Base-by-base conservation (phyloP, 2,888 invertebrate species). In the Drosophila aldrichi region DNA sequence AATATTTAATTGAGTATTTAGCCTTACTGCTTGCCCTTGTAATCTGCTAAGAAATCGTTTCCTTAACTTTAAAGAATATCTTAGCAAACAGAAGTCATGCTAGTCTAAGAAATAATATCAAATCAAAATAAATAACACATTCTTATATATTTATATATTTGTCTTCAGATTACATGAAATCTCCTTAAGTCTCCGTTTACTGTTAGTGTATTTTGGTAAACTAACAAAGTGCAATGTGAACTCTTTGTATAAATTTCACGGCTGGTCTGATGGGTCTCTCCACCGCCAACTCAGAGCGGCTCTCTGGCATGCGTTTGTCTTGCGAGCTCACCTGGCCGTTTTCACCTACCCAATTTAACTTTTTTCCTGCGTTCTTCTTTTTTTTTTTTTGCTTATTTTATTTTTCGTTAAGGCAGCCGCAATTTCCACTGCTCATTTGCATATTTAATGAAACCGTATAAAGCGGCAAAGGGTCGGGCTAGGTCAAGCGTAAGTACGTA, bases 351-450 rank as follows among this genome's bases (percentile, higher is more conserved):
- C 62, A 58, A 75, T 68, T 81, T 66, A 20, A 52, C 51, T 46
- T 51, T 54, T 20, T 56, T 38, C 7, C 16, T n/a, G 38, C 16
- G 6, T 38, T 38, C 18, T 65, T 49, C 66, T 18, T 48, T 14
- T 43, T 55, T 51, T 48, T 58, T 55, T 20, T 44, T 5, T 10
- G 7, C 29, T 29, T 29, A 29, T 29, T n/a, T 54, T 25, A 52
- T 59, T 62, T 56, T 61, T 58, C 38, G 52, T 64, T 70, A 56
- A 61, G 59, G 48, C 63, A 63, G 49, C 69, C 67, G 75, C 84
- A 81, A 86, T 87, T 88, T 88, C 58, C 86, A 82, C 74, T 87
- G 81, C 84, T 89, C 88, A 89, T 85, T 85, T 85, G 79, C 85
- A 85, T 85, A 75, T 77, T 85, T 85, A 85, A 85, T 85, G 84